Percentiles rank a stretch among this genome's conserved stretches.
Conservation (phyloP, 2,113 vertebrate species). For the Sula dactylatra region DNA sequence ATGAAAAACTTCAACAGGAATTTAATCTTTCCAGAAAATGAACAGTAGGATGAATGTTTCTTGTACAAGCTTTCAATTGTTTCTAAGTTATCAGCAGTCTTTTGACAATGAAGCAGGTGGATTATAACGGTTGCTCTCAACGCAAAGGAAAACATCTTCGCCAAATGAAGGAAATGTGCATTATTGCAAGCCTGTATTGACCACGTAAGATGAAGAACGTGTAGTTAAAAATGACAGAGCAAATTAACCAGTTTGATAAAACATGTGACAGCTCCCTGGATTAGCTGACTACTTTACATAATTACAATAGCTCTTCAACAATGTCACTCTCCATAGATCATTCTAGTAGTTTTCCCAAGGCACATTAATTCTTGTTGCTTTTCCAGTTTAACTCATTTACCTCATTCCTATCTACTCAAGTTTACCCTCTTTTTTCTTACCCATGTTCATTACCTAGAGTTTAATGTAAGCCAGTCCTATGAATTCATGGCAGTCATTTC, state of each 20-base stretch:
- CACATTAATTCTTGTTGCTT: background rate
- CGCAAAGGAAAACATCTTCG: background rate
- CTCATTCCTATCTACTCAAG: background rate
- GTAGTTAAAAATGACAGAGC: background rate
- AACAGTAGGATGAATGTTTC: background rate
- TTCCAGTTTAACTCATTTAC: background rate
- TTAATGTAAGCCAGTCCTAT: background rate
- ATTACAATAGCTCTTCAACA: background rate
- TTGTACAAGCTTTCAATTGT: background rate
- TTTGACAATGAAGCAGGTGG: background rate
- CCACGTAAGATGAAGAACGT: background rate
- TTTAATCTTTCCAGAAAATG: constrained; percentile 7
- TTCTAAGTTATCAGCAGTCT: constrained; percentile 3
- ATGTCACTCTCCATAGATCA: background rate
- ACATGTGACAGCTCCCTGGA: background rate
- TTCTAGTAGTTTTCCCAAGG: background rate
- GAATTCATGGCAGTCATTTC: background rate
- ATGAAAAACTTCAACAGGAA: background rate
- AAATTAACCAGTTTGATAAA: constrained; percentile 35
- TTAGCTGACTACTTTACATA: constrained; percentile 1
- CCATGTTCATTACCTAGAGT: background rate
- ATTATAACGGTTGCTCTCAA: background rate
- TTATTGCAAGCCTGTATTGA: background rate
- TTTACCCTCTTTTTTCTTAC: background rate
- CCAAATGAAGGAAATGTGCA: background rate